Evolutionary conservation across 2,888 invertebrate genomes (phyloP), one percentile per base, ranked within the genome.

Genomic region (Diarsia mendica): DNA sequence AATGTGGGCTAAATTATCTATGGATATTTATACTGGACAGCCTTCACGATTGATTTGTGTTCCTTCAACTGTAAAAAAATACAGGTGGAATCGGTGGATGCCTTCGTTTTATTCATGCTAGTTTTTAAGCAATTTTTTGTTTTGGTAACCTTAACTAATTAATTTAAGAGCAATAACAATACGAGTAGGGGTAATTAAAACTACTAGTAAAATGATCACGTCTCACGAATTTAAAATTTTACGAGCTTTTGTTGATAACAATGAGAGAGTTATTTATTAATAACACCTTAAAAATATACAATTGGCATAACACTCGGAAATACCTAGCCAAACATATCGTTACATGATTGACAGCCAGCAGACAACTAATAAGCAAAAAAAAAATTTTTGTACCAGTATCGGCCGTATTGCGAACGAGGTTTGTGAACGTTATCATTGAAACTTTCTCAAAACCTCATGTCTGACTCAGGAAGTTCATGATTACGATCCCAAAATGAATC

Each of bases 11-110:
- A 75, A 77, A 85, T 79, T 85, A 74, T 74, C 75, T 68, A 79
- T 69, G 69, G 70, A 80, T 76, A 67, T 81, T 75, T 79, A 55
- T 71, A 76, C 66, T 66, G 67, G 49, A 72, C 72, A 79, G 28
- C 79, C 83, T 85, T 76, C 72, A 66, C 76, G 77, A 66, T 55
- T 83, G 77, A 86, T 86, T 85, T 75, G 65, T 75, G 67, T 64
- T 71, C 67, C 67, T 48, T 67, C 77, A 65, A 67, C 68, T 72
- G 51, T 68, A 73, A 61, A 83, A 53, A 64, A 75, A 73, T 70
- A 75, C 64, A 73, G 66, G 73, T 67, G 60, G 64, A 71, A 73
- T 71, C 28, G n/a, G 5, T 53, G 18, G 23, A 67, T 48, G 15
- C 28, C 33, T 67, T 23, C 13, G 46, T 60, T 49, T 65, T 78